phyloP scores from a whole-genome alignment of 2,113 vertebrate genomes.

The Carassius gibelio region DNA sequence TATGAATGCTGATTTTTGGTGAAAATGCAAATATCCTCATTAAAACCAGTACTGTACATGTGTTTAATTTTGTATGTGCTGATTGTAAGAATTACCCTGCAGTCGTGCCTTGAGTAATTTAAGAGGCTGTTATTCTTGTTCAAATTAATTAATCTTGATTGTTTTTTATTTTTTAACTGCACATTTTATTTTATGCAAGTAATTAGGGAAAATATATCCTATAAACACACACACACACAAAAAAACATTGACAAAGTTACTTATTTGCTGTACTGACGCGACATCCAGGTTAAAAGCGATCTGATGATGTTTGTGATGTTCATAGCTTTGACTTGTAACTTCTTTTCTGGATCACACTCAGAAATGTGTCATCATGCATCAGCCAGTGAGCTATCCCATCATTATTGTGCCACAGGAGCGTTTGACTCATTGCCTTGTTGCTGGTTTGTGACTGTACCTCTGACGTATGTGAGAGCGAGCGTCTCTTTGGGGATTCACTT shows the following conservation, averaged over 20 bases:
- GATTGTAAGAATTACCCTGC: slow-evolving; percentile 14
- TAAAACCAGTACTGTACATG: neutral
- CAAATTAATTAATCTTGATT: slow-evolving; percentile 6
- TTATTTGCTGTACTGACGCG: neutral
- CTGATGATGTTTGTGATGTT: slow-evolving; percentile 8
- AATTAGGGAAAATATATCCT: neutral
- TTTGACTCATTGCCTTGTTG: slow-evolving; percentile 6
- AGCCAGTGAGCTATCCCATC: slow-evolving; percentile 6
- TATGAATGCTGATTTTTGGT: neutral
- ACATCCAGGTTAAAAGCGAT: neutral
- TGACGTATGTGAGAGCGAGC: slow-evolving; percentile 8
- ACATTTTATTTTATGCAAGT: neutral
- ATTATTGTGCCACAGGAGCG: slow-evolving; percentile 9
- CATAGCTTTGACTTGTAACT: neutral
- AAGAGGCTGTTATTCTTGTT: neutral
- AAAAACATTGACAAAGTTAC: neutral
- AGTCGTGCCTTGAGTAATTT: slow-evolving; percentile 8
- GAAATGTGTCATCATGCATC: slow-evolving; percentile 26
- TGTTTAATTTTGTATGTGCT: neutral
- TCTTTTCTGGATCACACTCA: neutral
- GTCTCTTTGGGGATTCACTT: slow-evolving; percentile 18
- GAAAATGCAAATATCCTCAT: slow-evolving; percentile 25
- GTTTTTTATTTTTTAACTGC: neutral
- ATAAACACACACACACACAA: neutral
- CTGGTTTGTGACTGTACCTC: slow-evolving; percentile 10